These are phyloP conservation scores for Ophion ventricosus DNA, from an alignment of 2,888 invertebrate species.

Conservation along the genomic window DNA sequence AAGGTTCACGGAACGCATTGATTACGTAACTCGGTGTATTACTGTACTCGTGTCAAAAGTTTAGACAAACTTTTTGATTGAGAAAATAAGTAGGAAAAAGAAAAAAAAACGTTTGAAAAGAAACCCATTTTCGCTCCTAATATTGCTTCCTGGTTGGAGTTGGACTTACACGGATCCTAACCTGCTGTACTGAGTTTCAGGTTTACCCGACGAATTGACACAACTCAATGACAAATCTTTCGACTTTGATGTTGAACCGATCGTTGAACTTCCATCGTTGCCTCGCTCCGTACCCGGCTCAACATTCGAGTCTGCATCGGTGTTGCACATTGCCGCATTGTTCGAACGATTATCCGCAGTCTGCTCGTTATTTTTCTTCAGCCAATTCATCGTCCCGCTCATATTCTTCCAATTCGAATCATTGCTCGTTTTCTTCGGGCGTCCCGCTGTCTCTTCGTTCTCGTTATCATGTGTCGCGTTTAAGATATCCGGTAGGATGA, in stretches of 20 bases:
- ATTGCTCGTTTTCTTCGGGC: constrained; percentile 37
- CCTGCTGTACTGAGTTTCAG: constrained; percentile 76
- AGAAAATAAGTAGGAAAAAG: background rate
- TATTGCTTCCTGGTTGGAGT: constrained; percentile 68
- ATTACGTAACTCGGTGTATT: no score
- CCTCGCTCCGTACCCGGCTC: constrained; percentile 1
- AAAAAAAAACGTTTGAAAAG: background rate
- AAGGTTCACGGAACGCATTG: no score
- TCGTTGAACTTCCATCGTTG: constrained; percentile 59
- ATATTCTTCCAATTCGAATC: constrained; percentile 30
- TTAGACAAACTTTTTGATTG: background rate
- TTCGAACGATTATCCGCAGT: constrained; percentile 27
- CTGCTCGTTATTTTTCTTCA: constrained; percentile 39
- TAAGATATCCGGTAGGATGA: constrained; percentile 72
- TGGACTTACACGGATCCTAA: constrained; percentile 81
- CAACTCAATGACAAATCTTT: constrained; percentile 79
- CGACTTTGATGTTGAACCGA: constrained; percentile 57
- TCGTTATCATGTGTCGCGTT: constrained; percentile 36
- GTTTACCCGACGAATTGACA: constrained; percentile 72
- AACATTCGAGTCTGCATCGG: background rate
- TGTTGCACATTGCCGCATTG: background rate
- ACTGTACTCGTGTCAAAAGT: background rate
- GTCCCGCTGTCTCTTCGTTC: constrained; percentile 12
- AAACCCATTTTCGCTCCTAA: background rate
- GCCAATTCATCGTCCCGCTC: constrained; percentile 51